Base-by-base conservation (phyloP, 2,888 invertebrate species). In the Acleris sparsana region DNA sequence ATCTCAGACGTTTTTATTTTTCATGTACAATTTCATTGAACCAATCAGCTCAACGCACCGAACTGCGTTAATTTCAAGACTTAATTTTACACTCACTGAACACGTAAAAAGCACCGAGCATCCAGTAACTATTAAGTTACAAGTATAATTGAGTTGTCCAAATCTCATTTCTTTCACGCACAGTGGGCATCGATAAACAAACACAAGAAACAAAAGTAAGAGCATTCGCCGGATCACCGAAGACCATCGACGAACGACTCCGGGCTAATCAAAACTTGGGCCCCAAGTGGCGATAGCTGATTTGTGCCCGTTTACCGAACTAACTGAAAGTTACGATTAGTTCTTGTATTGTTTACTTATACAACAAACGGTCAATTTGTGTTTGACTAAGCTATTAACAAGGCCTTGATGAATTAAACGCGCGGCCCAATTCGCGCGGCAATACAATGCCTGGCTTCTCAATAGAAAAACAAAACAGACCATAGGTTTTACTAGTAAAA, bases 301-400 rank as follows among this genome's bases (percentile, higher is more conserved):
- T 72, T 71, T 70, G 65, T 53, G 62, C 62, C 67, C 63, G 71
- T 69, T 71, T 68, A 59, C 63, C 71, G 62, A 83, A 83, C 81
- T 80, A 80, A 82, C 80, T 81, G 79, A 79, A 83, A 84, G 73
- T 84, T 84, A 68, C 76, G 76, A 83, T 84, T 83, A 85, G 81
- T 73, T 81, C 72, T 74, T 77, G 77, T 79, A 80, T 83, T 80
- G 82, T 80, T 78, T 69, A 63, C 68, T 62, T 57, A 52, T 33
- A 66, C 66, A 48, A 66, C 66, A 57, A 66, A 66, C 66, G 66
- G 56, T 53, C 61, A 53, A 66, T 66, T 66, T 62, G 61, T 62
- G 65, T 65, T 65, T 51, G 59, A 43, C 56, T 49, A 55, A 61
- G 55, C 60, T 44, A 65, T 65, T 61, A 65, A 60, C 52, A 29